Evolutionary conservation across 2,113 vertebrate genomes (phyloP), one percentile per base, ranked within the genome.

Genomic region (Eptesicus fuscus): DNA sequence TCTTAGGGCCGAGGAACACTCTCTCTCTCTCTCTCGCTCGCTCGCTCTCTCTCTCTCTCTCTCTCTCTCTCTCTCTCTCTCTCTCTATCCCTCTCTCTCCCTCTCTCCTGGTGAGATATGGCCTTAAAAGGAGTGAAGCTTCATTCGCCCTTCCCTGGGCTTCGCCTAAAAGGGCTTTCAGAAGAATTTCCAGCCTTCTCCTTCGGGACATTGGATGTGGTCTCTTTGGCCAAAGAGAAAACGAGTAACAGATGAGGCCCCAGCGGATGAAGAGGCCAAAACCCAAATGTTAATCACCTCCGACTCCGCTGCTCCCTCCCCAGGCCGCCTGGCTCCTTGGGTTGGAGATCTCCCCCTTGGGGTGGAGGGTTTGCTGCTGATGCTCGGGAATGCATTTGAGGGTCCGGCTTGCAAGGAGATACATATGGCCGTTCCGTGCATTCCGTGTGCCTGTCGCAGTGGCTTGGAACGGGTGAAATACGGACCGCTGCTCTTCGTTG

Each of bases 161-260:
- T 95, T 93, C 88, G 63, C 90, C 96, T 85, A 44, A 95, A 92
- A 77, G 78, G 49, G 71, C 63, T 85, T 95, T 59, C 69, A 14
- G 40, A 91, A 90, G 71, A 92, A 17, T 88, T 67, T 93, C 90
- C 92, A 95, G 88, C 53, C 90, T 86, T 78, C 65, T 82, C 93
- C 87, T 88, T 56, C 0, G 37, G 82, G 92, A 94, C 25, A 2
- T 28, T 82, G 63, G 61, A 88, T 85, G 93, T 37, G 42, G 61
- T 86, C 87, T 95, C 49, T 47, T 83, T 88, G 88, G 93, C 96
- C 95, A 97, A 85, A 92, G 88, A 86, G 94, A 94, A 96, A 96
- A 96, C 69, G 23, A 96, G 63, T 18, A 96, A 95, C 96, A 96
- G 95, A 97, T 96, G 95, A 95, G 65, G 76, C 47, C 35, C 92